Base-by-base conservation (phyloP, 2,113 vertebrate species). In the Limanda limanda region DNA sequence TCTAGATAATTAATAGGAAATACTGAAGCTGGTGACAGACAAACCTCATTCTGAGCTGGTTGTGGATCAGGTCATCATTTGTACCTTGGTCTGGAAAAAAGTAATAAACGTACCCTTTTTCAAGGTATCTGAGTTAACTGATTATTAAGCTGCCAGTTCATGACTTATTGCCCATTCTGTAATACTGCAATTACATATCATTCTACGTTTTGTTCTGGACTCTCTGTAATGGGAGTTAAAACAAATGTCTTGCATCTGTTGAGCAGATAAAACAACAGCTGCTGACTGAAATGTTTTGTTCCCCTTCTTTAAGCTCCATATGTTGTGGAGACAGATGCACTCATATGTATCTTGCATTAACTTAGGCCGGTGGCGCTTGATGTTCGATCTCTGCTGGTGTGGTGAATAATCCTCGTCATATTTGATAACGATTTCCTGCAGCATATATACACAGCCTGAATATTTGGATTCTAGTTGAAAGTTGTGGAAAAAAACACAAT, bases 201-300 rank as follows among this genome's bases (percentile, higher is more conserved):
- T 37, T 37, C 7, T 37, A 37, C 1, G 35, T 37, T 37, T 37
- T 37, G 35, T 37, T 37, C 9, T 10, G 35, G 35, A 10, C 35
- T 37, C 8, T 37, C 8, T 10, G 9, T 8, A 37, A 37, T 9
- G 9, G 35, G 9, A 10, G 35, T 37, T 37, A 17, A 25, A 55
- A 61, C 47, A 42, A n/a, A 77, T 37, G 15, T 65, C 8, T 58
- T n/a, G 10, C 55, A 54, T 72, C 55, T 72, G 56, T 79, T 54
- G 40, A 0, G 4, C 15, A 52, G 15, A 27, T 52, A 48, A 65
- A 71, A 25, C 17, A 65, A 13, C 4, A 54, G 45, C 10, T 72
- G 15, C 1, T 20, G 1, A 17, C n/a, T 37, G 9, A 0, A 37
- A 9, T 18, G 37, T 45, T 9, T 12, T 11, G 1, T 37, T 52